phyloP scores from a whole-genome alignment of 2,888 invertebrate genomes.

The Cheilosia vulpina region DNA sequence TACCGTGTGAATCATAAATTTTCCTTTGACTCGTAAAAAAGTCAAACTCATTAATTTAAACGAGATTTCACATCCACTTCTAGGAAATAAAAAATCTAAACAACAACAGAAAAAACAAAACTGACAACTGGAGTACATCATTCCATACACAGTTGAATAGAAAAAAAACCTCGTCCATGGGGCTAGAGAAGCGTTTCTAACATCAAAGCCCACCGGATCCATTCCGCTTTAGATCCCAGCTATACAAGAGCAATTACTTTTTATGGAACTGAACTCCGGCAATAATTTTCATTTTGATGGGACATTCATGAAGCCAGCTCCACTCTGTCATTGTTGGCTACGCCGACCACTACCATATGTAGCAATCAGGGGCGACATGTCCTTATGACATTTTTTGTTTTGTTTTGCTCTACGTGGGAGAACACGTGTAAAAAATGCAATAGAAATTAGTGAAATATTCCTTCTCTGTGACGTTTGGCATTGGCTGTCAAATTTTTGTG shows the following conservation, averaged over 20 bases:
- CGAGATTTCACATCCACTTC: slow-evolving; percentile 80
- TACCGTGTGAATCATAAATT: slow-evolving; percentile 39
- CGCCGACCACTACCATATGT: slow-evolving; percentile 18
- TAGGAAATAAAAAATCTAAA: neutral
- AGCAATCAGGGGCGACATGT: slow-evolving; percentile 13
- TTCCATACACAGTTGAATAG: neutral
- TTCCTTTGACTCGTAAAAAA: slow-evolving; percentile 72
- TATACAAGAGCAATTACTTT: slow-evolving; percentile 66
- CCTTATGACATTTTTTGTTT: slow-evolving; percentile 5
- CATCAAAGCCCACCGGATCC: slow-evolving; percentile 53
- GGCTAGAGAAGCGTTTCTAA: slow-evolving; percentile 14
- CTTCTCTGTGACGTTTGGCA: neutral
- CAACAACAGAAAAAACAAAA: slow-evolving; percentile 18
- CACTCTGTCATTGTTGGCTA: slow-evolving; percentile 22
- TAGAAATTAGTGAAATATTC: neutral
- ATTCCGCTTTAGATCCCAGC: slow-evolving; percentile 40
- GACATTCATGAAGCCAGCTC: slow-evolving; percentile 49
- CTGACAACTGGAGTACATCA: slow-evolving; percentile 14
- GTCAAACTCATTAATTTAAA: slow-evolving; percentile 83
- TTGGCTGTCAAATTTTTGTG: too few relatives aligned
- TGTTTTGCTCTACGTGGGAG: neutral
- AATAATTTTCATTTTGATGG: slow-evolving; percentile 68
- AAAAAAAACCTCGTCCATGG: neutral
- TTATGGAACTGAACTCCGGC: slow-evolving; percentile 66
- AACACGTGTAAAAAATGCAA: slow-evolving; percentile 13